Base-by-base conservation (phyloP, 1,140 invertebrate species). In the Dendroctonus ponderosae region DNA sequence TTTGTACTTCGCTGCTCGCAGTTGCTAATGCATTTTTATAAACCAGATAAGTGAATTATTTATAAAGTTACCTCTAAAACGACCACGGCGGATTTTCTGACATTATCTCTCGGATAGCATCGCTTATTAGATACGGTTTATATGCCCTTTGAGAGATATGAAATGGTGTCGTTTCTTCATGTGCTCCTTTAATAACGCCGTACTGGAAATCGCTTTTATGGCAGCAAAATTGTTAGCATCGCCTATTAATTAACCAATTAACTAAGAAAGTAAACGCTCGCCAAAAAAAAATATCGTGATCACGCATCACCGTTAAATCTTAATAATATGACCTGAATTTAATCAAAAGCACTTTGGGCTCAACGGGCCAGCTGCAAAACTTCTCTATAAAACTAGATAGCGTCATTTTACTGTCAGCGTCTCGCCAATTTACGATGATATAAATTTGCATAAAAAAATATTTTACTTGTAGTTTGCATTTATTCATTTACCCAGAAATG, bases 11-110 rank as follows among this genome's bases (percentile, higher is more conserved):
- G 41, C 14, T 41, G 46, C 39, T 42, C 60, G 40, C 12, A 40
- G 42, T 41, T 62, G 37, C 60, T 62, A 52, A 62, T 62, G 60
- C 60, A 62, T 62, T 62, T 62, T 62, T 52, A 51, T 62, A 62
- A 62, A 62, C 48, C 60, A 9, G 60, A 62, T 62, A 62, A 41
- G 60, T 62, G 60, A 62, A 62, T 62, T 62, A 62, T 62, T 62
- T 52, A 62, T 62, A 62, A 62, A 62, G 48, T 62, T 62, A 43
- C 50, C 12, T 62, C 11, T 60, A 38, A 60, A 60, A 60, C 44
- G 44, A 39, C 43, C 43, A 49, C 12, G 3, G 49, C 15, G 60
- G 60, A 52, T 62, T 52, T 50, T 40, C 49, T 62, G 60, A 62
- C 49, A 52, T 62, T 52, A 62, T 62, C 60, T 62, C 58, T 38